phyloP scores from a whole-genome alignment of 2,797 vertebrate genomes.

The Momotus momota region DNA sequence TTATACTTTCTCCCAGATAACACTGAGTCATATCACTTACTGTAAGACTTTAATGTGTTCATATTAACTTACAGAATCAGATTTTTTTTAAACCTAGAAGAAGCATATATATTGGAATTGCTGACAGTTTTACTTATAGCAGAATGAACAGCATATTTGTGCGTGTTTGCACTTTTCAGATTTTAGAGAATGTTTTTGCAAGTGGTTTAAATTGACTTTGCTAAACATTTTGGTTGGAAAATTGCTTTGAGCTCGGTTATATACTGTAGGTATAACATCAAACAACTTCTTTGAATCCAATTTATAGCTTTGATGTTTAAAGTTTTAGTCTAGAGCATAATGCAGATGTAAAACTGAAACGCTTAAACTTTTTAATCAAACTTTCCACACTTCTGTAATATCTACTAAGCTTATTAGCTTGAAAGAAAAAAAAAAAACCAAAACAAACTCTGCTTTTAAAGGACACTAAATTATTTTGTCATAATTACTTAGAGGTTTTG shows the following conservation, averaged over 20 bases:
- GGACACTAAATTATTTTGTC: not conserved
- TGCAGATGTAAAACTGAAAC: slow-evolving; percentile 57
- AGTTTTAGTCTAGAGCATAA: slow-evolving; percentile 63
- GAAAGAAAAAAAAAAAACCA: not conserved
- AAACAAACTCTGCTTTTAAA: not conserved
- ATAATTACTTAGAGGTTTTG: slow-evolving; percentile 9
- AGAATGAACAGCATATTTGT: slow-evolving; percentile 37
- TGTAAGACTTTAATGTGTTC: not conserved
- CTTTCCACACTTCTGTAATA: slow-evolving; percentile 16
- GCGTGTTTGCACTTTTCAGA: slow-evolving; percentile 63
- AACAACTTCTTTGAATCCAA: slow-evolving; percentile 70
- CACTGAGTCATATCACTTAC: slow-evolving; percentile 1
- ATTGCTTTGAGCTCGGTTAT: slow-evolving; percentile 59
- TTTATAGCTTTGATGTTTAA: slow-evolving; percentile 73
- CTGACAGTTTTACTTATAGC: slow-evolving; percentile 44
- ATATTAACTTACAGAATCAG: not conserved
- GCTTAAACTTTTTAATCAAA: slow-evolving; percentile 71
- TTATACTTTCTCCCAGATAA: not conserved
- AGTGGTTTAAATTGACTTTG: slow-evolving; percentile 69
- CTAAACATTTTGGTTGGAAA: slow-evolving; percentile 67
- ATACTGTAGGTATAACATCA: slow-evolving; percentile 63
- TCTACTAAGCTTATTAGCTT: slow-evolving; percentile 17
- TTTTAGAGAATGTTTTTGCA: slow-evolving; percentile 54
- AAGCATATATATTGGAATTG: slow-evolving; percentile 15
- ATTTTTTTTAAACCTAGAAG: not conserved